Percentiles rank a stretch among this genome's conserved stretches.
Conservation (phyloP, 2,888 invertebrate species). For the Amaurobius ferox region DNA sequence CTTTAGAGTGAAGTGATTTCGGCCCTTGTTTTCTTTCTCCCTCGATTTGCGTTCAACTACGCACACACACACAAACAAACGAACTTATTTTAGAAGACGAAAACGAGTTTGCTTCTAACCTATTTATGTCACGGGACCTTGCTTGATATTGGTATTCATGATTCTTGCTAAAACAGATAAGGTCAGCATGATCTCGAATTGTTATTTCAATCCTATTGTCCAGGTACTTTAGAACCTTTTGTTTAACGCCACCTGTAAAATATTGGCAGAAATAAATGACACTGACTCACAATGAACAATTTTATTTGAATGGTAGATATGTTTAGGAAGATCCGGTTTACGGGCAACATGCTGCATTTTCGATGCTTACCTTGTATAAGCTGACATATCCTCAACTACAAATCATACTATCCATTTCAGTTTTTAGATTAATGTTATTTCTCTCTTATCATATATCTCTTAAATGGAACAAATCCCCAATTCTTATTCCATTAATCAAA, state of each 20-base stretch:
- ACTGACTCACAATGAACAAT: not conserved
- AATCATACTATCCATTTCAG: no score
- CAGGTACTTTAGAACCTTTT: constrained; percentile 57
- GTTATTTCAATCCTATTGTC: constrained; percentile 31
- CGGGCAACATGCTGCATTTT: no score
- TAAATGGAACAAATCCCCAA: no score
- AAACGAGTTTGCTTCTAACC: constrained; percentile 59
- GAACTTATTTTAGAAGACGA: constrained; percentile 35
- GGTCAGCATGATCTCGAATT: constrained; percentile 34
- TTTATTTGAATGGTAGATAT: no score
- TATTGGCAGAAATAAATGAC: constrained; percentile 26
- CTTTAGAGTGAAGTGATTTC: constrained; percentile 31
- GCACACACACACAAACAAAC: constrained; percentile 35
- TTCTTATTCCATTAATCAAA: no score
- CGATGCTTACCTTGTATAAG: no score
- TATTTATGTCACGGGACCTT: constrained; percentile 61
- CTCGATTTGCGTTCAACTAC: constrained; percentile 27
- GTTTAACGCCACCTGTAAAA: constrained; percentile 40
- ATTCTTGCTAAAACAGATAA: constrained; percentile 42
- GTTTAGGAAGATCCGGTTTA: no score
- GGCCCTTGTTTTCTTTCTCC: constrained; percentile 12
- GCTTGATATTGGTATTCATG: constrained; percentile 52
- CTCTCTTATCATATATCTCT: no score
- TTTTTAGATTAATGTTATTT: no score
- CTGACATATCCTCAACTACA: no score